A percentile compares a stretch with the other conserved stretches of the same genome.
Evolutionary conservation across 2,888 invertebrate species (phyloP).

Genomic region (Coleophora flavipennella): DNA sequence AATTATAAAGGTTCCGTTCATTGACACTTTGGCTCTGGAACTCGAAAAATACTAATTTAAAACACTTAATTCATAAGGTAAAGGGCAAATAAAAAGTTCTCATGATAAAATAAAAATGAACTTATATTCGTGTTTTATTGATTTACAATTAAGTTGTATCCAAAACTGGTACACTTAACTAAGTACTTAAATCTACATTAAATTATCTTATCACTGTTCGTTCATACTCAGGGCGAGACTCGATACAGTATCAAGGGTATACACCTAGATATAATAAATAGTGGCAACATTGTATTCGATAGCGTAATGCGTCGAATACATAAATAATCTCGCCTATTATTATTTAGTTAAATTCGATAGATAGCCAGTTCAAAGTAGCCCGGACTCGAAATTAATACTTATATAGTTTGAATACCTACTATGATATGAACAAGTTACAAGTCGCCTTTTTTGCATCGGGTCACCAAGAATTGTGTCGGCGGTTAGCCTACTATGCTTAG

Average conservation of each 20-base stretch:
- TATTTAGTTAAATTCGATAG: conserved; percentile 7
- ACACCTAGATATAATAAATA: too few species aligned
- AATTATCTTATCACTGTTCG: conserved; percentile 44
- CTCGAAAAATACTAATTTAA: too few species aligned
- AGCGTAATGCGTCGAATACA: conserved; percentile 12
- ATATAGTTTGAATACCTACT: conserved; percentile 21
- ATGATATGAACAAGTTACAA: conserved; percentile 14
- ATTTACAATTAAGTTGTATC: conserved; percentile 53
- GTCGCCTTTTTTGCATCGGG: too few species aligned
- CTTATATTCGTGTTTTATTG: conserved; percentile 45
- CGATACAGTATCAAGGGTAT: conserved; percentile 23
- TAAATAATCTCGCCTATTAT: conserved; percentile 8
- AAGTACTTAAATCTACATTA: conserved; percentile 45
- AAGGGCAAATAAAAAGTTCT: conserved; percentile 10
- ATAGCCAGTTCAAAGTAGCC: conserved; percentile 15
- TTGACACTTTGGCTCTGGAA: too few species aligned
- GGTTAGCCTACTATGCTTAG: too few species aligned
- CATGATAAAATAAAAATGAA: conserved; percentile 44
- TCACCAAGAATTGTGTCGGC: too few species aligned
- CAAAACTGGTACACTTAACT: conserved; percentile 46
- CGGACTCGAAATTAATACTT: conserved; percentile 29
- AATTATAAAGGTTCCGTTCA: too few species aligned
- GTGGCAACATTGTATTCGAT: too few species aligned
- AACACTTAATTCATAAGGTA: background rate
- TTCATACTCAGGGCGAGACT: conserved; percentile 30